These are phyloP conservation scores for Drosophila seclusa DNA, from an alignment of 2,888 invertebrate genomes.

Conservation along the genomic window DNA sequence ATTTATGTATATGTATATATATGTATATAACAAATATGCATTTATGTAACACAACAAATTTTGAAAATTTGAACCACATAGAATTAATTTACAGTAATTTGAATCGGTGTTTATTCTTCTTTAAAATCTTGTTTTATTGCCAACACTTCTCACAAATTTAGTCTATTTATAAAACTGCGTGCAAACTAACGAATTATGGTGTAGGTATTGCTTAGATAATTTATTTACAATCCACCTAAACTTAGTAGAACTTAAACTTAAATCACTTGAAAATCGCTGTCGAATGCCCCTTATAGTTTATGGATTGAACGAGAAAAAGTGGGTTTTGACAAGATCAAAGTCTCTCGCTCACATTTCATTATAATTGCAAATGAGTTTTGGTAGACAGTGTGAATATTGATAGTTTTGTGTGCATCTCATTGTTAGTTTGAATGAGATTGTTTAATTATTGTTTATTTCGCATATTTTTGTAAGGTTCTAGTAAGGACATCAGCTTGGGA, in stretches of 20 bases:
- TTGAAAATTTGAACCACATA: background rate
- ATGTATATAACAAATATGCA: background rate
- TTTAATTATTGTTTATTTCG: no score
- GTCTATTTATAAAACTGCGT: background rate
- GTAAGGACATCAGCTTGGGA: no score
- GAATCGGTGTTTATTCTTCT: background rate
- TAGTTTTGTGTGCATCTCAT: no score
- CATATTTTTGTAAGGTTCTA: no score
- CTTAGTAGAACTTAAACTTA: background rate
- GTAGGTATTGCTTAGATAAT: background rate
- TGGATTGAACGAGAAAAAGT: background rate
- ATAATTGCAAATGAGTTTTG: background rate
- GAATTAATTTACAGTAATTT: background rate
- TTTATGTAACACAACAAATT: background rate
- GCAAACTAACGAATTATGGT: background rate
- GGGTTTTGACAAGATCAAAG: background rate
- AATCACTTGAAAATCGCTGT: background rate
- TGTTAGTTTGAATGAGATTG: no score
- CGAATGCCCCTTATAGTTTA: background rate
- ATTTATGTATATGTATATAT: background rate
- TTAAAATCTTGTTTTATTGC: background rate
- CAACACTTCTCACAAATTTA: background rate
- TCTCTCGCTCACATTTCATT: background rate
- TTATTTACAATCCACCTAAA: background rate
- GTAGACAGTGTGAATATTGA: background rate